Evolutionary conservation across 2,113 vertebrate species (phyloP), one percentile per base, ranked within the genome.

Genomic region (Eleginops maclovinus): DNA sequence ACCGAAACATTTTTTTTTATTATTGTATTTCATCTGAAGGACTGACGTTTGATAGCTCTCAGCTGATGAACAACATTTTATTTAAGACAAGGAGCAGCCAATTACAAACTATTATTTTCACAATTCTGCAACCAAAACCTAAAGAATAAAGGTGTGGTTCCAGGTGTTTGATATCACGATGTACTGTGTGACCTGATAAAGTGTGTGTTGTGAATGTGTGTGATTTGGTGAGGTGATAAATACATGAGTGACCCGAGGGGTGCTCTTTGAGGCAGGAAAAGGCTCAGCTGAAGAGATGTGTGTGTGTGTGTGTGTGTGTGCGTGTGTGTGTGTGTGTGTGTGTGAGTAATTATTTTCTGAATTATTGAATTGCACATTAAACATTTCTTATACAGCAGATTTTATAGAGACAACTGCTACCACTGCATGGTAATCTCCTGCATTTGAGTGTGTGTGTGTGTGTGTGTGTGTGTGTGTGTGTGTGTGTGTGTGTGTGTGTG

Each of bases 341-440:
- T 44, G 31, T 21, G 1, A 47, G 53, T 59, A 50, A 58, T 26
- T 49, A 16, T 41, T 15, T 69, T 40, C 11, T 77, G 40, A 62
- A 63, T 70, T 71, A 56, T 64, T 72, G 43, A 79, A 43, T 24
- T 28, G 28, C 43, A 65, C 53, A 72, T 64, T 79, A 43, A 49
- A 50, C 58, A 36, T 55, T 3, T 16, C 51, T 50, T 50, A 22
- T 65, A 31, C 21, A 59, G 51, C 43, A 40, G n/a, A 63, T 55
- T 56, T 15, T 40, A 54, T 8, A 24, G 24, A 55, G 40, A n/a
- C 47, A 6, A 44, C 26, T 41, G 21, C 26, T 12, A n/a, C 28
- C 53, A 28, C 15, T 6, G 22, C 19, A 55, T 13, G 7, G 19
- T 62, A 31, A 46, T 56, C 15, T 59, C 9, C 49, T 31, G 31